A percentile compares a stretch with the other conserved stretches of the same genome.
Conservation (phyloP, 2,113 vertebrate species). For the Dendrocopos noguchii region DNA sequence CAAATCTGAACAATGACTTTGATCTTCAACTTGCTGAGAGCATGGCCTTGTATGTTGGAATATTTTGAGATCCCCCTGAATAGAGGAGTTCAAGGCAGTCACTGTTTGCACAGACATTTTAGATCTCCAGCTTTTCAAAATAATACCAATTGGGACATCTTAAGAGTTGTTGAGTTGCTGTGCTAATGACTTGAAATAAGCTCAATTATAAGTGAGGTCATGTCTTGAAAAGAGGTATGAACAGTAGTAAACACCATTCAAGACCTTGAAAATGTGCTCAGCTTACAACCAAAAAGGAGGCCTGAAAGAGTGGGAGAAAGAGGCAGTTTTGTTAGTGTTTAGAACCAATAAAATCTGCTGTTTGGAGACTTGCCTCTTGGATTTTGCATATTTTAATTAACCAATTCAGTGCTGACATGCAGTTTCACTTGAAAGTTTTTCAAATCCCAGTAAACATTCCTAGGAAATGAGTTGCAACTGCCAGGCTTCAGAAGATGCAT, state of each 20-base stretch:
- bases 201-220: conserved; percentile 60
- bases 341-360: neutral
- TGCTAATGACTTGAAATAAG: conserved; percentile 65
- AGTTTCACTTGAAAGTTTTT: neutral
- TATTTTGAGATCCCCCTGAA: conserved; percentile 50
- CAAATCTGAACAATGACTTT: conserved; percentile 40
- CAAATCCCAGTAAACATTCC: neutral
- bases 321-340: neutral
- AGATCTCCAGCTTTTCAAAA: conserved; percentile 50
- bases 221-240: conserved; percentile 57
- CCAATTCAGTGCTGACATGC: neutral
- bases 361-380: neutral
- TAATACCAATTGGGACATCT: conserved; percentile 38
- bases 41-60: conserved; percentile 1
- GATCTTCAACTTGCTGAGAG: conserved; percentile 50
- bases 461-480: neutral
- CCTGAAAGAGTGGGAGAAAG: neutral
- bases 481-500: neutral
- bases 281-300: conserved; percentile 22
- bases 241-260: conserved; percentile 57
- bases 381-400: conserved; percentile 39
- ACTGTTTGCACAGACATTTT: conserved; percentile 38
- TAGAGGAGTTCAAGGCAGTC: conserved; percentile 17
- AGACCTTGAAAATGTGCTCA: conserved; percentile 50
- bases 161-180: conserved; percentile 65